Conservation (phyloP, 2,113 vertebrate genomes). For the Cacatua alba region DNA sequence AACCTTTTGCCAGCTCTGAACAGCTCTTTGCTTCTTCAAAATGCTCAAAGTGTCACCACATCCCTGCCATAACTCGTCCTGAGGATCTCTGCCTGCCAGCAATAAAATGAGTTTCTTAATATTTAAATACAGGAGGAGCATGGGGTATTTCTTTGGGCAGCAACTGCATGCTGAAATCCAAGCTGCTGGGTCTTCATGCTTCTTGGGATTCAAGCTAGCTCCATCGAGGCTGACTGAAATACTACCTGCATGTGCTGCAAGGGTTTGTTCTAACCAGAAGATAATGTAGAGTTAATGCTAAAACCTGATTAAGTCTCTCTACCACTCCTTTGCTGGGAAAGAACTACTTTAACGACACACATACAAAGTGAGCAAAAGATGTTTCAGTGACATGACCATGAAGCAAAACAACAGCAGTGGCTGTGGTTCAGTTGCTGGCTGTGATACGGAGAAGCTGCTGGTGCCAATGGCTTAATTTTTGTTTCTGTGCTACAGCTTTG, state of each 20-base stretch:
- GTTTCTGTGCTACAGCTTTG: background rate
- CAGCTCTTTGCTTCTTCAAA: background rate
- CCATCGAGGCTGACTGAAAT: background rate
- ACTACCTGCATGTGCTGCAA: background rate
- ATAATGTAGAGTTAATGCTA: background rate
- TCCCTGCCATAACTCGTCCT: background rate
- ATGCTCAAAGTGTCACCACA: fast-evolving
- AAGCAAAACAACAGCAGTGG: background rate
- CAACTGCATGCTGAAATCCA: background rate
- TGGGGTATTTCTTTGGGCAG: background rate
- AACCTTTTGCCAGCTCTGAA: background rate
- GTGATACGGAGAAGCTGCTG: background rate
- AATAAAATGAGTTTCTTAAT: background rate
- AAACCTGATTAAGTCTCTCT: background rate
- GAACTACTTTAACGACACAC: background rate
- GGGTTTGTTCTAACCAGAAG: background rate
- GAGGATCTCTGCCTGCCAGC: background rate
- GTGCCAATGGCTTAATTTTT: background rate
- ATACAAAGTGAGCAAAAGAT: background rate
- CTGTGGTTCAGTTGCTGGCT: background rate
- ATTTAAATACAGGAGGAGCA: background rate
- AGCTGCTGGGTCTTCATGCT: background rate
- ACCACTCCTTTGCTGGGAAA: background rate
- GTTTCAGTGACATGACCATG: background rate
- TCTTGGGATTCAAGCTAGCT: background rate